phyloP scores from a whole-genome alignment of 1,140 invertebrate species.

The Cecropterus lyciades region DNA sequence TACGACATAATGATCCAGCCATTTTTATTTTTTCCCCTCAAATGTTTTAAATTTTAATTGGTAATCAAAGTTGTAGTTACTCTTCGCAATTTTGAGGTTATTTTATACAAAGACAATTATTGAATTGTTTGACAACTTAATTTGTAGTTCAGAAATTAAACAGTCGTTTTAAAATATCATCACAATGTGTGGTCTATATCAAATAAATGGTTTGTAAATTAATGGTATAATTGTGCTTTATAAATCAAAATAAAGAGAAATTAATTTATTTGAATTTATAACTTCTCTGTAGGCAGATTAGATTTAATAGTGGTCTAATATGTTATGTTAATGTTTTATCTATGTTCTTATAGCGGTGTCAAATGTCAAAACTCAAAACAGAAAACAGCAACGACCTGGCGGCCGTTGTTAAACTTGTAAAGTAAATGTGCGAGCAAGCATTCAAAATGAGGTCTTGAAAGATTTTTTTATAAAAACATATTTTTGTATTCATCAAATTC shows the following conservation, averaged over 20 bases:
- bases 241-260: too few relatives aligned
- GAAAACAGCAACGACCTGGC: background rate
- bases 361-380: too few relatives aligned
- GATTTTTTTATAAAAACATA: background rate
- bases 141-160: background rate
- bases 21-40: conserved; percentile 39
- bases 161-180: background rate
- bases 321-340: background rate
- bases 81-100: conserved; percentile 44
- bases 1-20: conserved; percentile 67
- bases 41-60: conserved; percentile 16
- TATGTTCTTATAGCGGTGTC: background rate
- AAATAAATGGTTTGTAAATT: too few relatives aligned
- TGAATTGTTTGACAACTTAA: background rate
- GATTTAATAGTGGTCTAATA: too few relatives aligned
- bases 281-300: too few relatives aligned
- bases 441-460: conserved; percentile 13
- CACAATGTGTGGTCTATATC: too few relatives aligned
- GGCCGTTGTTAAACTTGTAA: background rate
- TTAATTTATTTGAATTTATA: too few relatives aligned
- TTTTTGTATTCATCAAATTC: conserved; percentile 2
- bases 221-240: too few relatives aligned
- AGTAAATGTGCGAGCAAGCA: background rate
- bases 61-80: background rate
- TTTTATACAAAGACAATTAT: conserved; percentile 28